phyloP scores from a whole-genome alignment of 2,888 invertebrate species.

The Nomada fabriciana region DNA sequence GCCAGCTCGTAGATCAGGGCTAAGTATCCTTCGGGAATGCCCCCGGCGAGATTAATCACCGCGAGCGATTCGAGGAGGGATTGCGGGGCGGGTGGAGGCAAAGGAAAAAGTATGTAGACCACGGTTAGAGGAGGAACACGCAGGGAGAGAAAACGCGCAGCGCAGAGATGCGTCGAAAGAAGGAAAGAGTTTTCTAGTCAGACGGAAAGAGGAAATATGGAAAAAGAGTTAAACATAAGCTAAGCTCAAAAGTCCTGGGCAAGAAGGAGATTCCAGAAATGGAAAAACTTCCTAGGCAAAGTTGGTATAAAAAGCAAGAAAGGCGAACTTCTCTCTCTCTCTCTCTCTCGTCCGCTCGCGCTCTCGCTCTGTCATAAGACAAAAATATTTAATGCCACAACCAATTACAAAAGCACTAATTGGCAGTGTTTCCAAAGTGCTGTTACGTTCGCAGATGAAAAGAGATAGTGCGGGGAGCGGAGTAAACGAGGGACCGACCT shows the following conservation, averaged over 20 bases:
- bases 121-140: conserved; percentile 2
- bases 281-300: no score
- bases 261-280: no score
- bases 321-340: no score
- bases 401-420: no score
- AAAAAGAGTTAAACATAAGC: conserved; percentile 11
- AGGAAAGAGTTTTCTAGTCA: conserved; percentile 2
- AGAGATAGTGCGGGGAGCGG: no score
- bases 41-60: conserved; percentile 78
- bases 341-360: no score
- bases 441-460: no score
- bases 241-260: no score
- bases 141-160: conserved; percentile 7
- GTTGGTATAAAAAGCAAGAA: no score
- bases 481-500: not conserved
- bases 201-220: conserved; percentile 10
- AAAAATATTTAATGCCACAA: no score
- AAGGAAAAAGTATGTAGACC: conserved; percentile 7
- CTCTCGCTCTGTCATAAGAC: no score
- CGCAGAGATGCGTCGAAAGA: conserved; percentile 5
- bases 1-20: conserved; percentile 76
- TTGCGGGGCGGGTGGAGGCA: not conserved
- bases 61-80: conserved; percentile 53
- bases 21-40: conserved; percentile 79
- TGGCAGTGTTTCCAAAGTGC: no score